Evolutionary conservation across 2,797 vertebrate species (phyloP).

Genomic region (Tapirus indicus): DNA sequence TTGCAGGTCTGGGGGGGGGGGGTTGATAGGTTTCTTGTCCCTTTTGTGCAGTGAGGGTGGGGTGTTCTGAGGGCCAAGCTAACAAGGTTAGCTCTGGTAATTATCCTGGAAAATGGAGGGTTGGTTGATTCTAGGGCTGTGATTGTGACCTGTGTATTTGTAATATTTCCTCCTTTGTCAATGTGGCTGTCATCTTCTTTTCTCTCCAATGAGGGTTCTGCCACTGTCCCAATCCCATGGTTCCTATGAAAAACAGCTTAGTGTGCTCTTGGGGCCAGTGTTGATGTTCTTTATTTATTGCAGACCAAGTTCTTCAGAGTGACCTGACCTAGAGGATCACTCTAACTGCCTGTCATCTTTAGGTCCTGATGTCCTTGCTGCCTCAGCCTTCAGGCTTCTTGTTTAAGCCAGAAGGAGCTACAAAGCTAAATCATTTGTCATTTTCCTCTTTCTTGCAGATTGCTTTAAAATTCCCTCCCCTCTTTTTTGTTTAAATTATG

Average conservation of each 20-base stretch:
- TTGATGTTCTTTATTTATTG: slow-evolving; percentile 24
- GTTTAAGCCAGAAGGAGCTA: slow-evolving; percentile 44
- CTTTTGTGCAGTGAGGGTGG: slow-evolving; percentile 13
- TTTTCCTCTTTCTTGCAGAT: slow-evolving; percentile 56
- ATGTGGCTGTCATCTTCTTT: slow-evolving; percentile 63
- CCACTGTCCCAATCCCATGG: background rate
- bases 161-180: slow-evolving; percentile 64
- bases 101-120: slow-evolving; percentile 10
- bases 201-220: slow-evolving; percentile 44
- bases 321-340: slow-evolving; percentile 21
- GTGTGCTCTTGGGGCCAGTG: background rate
- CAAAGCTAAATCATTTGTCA: slow-evolving; percentile 45
- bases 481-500: slow-evolving; percentile 52
- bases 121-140: slow-evolving; percentile 9
- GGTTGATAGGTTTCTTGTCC: slow-evolving; percentile 31
- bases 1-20: background rate
- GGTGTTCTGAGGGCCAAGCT: slow-evolving; percentile 26
- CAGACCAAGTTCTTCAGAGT: background rate
- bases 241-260: slow-evolving; percentile 15
- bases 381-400: slow-evolving; percentile 12
- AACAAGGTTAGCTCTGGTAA: slow-evolving; percentile 39
- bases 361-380: background rate
- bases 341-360: background rate
- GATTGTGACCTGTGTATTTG: slow-evolving; percentile 59
- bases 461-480: slow-evolving; percentile 35